Evolutionary conservation across 2,797 vertebrate species (phyloP).

Genomic region (Scomberomorus guttatus): DNA sequence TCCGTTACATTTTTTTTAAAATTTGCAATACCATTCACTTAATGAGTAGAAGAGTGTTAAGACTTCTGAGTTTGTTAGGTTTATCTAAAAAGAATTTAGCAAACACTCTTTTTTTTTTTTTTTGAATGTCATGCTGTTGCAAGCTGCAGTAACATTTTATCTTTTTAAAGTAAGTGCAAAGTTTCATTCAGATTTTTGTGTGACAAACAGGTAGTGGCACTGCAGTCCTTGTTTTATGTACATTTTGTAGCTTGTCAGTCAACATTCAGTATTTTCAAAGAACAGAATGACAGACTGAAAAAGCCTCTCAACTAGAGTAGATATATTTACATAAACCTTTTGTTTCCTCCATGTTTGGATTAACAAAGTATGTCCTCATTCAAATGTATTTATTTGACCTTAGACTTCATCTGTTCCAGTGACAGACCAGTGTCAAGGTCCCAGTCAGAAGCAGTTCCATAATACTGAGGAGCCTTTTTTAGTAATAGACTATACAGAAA

Average conservation of each 20-base stretch:
- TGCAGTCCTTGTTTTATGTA: slow-evolving; percentile 65
- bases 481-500: slow-evolving; percentile 4
- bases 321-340: slow-evolving; percentile 55
- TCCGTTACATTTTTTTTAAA: slow-evolving; percentile 36
- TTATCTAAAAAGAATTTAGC: slow-evolving; percentile 62
- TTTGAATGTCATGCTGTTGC: slow-evolving; percentile 78
- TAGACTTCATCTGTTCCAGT: slow-evolving; percentile 2
- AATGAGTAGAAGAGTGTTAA: slow-evolving; percentile 61
- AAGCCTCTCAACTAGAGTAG: slow-evolving; percentile 25
- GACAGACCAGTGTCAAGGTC: background rate
- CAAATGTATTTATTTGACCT: background rate
- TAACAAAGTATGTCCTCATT: slow-evolving; percentile 1
- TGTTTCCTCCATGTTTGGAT: slow-evolving; percentile 13
- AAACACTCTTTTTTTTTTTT: slow-evolving; percentile 63
- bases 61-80: slow-evolving; percentile 51
- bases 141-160: slow-evolving; percentile 66
- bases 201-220: slow-evolving; percentile 64
- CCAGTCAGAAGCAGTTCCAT: background rate
- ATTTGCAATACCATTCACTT: slow-evolving; percentile 61
- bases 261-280: slow-evolving; percentile 68
- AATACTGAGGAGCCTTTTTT: slow-evolving; percentile 12
- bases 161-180: slow-evolving; percentile 66
- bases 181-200: slow-evolving; percentile 53
- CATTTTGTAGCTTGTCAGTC: slow-evolving; percentile 58
- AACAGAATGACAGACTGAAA: slow-evolving; percentile 49